phyloP scores from a whole-genome alignment of 2,888 invertebrate species.

The Acanthosepion esculentum region DNA sequence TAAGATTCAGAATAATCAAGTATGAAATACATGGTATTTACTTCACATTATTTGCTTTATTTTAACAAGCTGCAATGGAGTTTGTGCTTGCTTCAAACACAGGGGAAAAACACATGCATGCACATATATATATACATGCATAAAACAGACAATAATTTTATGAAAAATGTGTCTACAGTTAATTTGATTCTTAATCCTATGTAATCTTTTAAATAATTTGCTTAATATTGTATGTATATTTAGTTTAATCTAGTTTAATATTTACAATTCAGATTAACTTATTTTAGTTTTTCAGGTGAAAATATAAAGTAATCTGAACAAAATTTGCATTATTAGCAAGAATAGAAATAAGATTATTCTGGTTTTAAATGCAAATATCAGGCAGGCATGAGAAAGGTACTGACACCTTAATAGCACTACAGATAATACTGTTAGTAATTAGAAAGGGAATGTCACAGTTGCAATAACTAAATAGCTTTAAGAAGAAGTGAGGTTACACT shows the following conservation, averaged over 20 bases:
- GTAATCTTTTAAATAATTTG: neutral
- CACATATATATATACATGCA: slow-evolving; percentile 33
- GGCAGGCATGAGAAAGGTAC: slow-evolving; percentile 5
- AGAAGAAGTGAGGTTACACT: slow-evolving; percentile 33
- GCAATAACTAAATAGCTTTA: slow-evolving; percentile 33
- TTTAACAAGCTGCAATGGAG: neutral
- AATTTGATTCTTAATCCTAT: neutral
- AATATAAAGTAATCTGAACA: neutral
- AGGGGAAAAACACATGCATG: neutral
- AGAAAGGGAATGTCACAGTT: slow-evolving; percentile 23
- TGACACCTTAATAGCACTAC: slow-evolving; percentile 13
- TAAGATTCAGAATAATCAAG: neutral
- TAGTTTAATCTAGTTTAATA: neutral
- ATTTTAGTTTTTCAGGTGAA: neutral
- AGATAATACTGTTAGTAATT: slow-evolving; percentile 33
- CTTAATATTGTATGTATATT: neutral
- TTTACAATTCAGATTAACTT: neutral
- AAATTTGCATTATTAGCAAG: neutral
- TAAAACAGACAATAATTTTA: slow-evolving; percentile 5
- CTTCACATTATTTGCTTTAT: neutral
- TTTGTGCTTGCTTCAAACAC: slow-evolving; percentile 18
- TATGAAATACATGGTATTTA: neutral
- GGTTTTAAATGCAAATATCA: slow-evolving; percentile 14
- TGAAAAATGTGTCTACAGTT: neutral
- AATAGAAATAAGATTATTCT: slow-evolving; percentile 33